Evolutionary conservation across 2,797 vertebrate genomes (phyloP), one percentile per base, ranked within the genome.

Genomic region (Uromys caudimaculatus): DNA sequence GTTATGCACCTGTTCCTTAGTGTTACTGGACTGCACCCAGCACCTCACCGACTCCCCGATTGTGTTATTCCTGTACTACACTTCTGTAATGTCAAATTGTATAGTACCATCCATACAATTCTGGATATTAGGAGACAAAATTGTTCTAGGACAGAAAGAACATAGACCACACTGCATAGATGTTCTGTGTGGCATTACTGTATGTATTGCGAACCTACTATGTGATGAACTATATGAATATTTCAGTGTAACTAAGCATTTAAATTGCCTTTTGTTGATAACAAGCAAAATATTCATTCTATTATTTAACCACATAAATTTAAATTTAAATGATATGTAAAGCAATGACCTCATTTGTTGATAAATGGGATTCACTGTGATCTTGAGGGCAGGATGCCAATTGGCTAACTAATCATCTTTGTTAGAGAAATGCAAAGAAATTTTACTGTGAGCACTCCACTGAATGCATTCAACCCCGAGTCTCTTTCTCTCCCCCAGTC

Each of bases 401-500:
- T 95, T 96, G 82, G 89, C 91, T 90, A 56, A 69, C 92, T 93
- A 83, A 86, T 86, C 56, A 67, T 71, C 23, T 95, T 81, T 95
- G 56, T 91, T 93, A 50, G 58, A 69, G 75, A 91, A 96, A 95
- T 3, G 86, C 76, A 91, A 69, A 94, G 84, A 54, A 91, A 12
- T 92, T 97, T 81, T 93, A 79, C 62, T 78, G 79, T 78, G 79
- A 96, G 67, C 50, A 64, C 41, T 94, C 92, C 76, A 92, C 90
- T 95, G 83, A 94, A 67, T 95, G 62, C 79, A 95, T 93, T 97
- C 97, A 91, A 97, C 95, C 96, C 97, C 95, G 96, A 89, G 92
- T 97, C 78, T 90, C 82, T 92, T 82, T 87, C 75, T 96, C 62
- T 97, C 82, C 76, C 79, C 79, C 76, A 92, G 95, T 95, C 94